A percentile compares a stretch with the other conserved stretches of the same genome.
These are phyloP conservation scores for Diloba caeruleocephala DNA, from an alignment of 2,888 invertebrate genomes.

Conservation along the genomic window DNA sequence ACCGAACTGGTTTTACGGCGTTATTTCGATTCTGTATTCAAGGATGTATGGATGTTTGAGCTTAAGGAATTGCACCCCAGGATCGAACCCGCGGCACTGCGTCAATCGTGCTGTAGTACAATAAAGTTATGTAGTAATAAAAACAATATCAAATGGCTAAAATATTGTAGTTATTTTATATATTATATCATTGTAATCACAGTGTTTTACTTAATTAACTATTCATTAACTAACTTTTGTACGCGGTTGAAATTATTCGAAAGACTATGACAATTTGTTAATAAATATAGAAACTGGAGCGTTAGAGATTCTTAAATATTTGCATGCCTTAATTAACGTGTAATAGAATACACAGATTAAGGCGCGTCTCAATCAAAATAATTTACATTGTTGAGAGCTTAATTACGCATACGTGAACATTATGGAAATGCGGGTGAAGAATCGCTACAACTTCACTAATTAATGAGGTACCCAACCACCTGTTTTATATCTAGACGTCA, in stretches of 20 bases:
- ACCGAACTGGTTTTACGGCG: no score
- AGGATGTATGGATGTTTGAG: no score
- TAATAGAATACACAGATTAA: slow-evolving; percentile 40
- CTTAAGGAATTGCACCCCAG: no score
- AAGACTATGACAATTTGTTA: slow-evolving; percentile 3
- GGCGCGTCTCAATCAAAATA: slow-evolving; percentile 53
- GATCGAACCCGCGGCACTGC: no score
- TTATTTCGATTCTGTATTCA: no score
- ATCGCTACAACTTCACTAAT: slow-evolving; percentile 23
- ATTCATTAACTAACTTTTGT: no score
- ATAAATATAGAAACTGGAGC: slow-evolving; percentile 31
- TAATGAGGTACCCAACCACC: slow-evolving; percentile 28
- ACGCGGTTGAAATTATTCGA: slow-evolving; percentile 3
- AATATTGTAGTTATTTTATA: no score
- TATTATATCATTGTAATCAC: no score
- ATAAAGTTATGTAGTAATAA: no score
- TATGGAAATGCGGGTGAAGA: slow-evolving; percentile 35
- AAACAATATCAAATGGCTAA: no score
- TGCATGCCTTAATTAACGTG: slow-evolving; percentile 55
- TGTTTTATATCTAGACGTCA: slow-evolving; percentile 9
- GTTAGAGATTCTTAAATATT: slow-evolving; percentile 53
- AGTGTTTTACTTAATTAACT: no score
- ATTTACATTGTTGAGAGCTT: slow-evolving; percentile 54
- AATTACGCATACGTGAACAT: slow-evolving; percentile 44
- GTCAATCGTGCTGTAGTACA: no score